Evolutionary conservation across 2,888 invertebrate genomes (phyloP), one percentile per base, ranked within the genome.

Genomic region (Ophioninae sp.): DNA sequence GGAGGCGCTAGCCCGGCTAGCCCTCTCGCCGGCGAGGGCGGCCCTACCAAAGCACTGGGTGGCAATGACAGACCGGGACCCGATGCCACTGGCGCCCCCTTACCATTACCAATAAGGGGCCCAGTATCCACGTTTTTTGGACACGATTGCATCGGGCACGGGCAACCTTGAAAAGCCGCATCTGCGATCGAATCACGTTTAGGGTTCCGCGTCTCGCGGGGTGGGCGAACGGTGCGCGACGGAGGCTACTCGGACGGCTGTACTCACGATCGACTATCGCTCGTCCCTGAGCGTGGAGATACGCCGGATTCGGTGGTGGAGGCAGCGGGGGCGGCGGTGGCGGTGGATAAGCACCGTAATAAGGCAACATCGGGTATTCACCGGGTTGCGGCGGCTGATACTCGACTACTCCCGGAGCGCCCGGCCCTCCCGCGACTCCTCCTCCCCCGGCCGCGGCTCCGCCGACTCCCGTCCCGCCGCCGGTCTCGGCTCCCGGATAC

Each of bases 41-140:
- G 92, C 90, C 93, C 93, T 89, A 93, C 93, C 91, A 93, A 91
- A 90, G 93, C 93, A 90, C 92, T 93, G 93, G 93, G 93, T 90
- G 93, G 93, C 93, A 93, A 93, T 93, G 93, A 93, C 93, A 92
- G 92, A 93, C 93, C 93, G 92, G 92, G 92, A 91, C 93, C 93
- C 89, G 92, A 91, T 89, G 90, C 91, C 88, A 93, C 93, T 93
- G 93, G 93, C 92, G 92, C 93, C 93, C 94, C 94, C 95, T 97
- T 97, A 96, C 96, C 96, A 96, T 97, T 97, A 97, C 97, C 97
- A 97, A 97, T 97, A 97, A 97, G 97, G 97, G 97, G 97, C 96
- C 97, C 97, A 97, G 97, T 97, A 97, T 96, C 97, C 96, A 96
- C 97, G 97, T 98, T 98, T 98, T 97, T 97, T 97, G 97, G 97